These are phyloP conservation scores for Garra rufa DNA, from an alignment of 2,113 vertebrate species.

Conservation along the genomic window DNA sequence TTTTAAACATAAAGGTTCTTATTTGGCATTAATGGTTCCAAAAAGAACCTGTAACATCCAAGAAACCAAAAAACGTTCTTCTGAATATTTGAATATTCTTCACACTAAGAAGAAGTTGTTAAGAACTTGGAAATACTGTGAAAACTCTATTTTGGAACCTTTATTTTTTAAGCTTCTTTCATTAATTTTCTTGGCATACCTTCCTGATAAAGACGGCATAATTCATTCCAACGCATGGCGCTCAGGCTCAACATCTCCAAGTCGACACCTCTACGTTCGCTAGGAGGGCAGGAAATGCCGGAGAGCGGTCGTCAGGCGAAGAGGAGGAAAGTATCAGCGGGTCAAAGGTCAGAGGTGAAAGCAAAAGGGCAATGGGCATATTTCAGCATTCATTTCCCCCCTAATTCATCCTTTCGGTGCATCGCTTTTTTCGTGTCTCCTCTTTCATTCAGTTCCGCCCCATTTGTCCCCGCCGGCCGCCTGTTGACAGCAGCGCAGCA, in stretches of 20 bases:
- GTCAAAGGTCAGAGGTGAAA: conserved; percentile 65
- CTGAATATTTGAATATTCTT: neutral
- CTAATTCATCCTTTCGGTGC: conserved; percentile 62
- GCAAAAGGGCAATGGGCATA: conserved; percentile 64
- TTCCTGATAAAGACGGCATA: conserved; percentile 44
- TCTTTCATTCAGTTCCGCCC: conserved; percentile 64
- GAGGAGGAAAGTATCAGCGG: conserved; percentile 61
- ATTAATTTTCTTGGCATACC: conserved; percentile 28
- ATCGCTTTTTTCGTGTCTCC: conserved; percentile 58
- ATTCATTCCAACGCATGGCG: conserved; percentile 42
- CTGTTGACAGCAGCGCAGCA: conserved; percentile 70
- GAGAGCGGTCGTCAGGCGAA: conserved; percentile 62
- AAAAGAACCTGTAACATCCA: neutral
- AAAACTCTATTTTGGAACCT: neutral
- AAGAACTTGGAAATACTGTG: neutral
- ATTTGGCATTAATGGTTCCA: neutral
- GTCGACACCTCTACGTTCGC: conserved; percentile 58
- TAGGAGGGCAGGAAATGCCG: conserved; percentile 70
- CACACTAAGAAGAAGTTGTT: neutral
- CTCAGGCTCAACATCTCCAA: conserved; percentile 51
- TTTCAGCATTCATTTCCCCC: conserved; percentile 73
- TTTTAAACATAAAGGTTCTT: neutral
- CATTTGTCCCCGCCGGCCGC: conserved; percentile 65
- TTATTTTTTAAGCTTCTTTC: conserved; percentile 3
- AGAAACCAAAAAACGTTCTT: neutral